phyloP scores from a whole-genome alignment of 2,888 invertebrate genomes.

The Cephus rjabovi region DNA sequence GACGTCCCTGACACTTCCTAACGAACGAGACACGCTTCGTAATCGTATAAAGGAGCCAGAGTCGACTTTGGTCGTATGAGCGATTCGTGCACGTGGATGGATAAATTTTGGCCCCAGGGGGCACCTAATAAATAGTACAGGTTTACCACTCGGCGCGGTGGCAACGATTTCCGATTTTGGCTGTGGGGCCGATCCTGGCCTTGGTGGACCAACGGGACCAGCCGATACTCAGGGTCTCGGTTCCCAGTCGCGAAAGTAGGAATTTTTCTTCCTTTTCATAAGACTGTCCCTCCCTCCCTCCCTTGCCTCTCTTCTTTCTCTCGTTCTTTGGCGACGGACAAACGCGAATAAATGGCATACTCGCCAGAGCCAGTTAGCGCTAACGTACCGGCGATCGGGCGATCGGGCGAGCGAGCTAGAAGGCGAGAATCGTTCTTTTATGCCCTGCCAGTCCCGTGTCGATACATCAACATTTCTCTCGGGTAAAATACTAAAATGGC shows the following conservation, averaged over 20 bases:
- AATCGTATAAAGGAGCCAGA: not conserved
- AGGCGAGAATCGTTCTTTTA: not conserved
- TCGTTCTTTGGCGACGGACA: not conserved
- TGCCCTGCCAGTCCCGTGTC: not conserved
- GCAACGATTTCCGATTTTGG: not conserved
- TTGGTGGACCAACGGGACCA: not conserved
- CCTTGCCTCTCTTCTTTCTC: not conserved
- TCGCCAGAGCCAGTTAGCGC: not conserved
- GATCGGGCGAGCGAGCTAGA: not conserved
- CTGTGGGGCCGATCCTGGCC: not conserved
- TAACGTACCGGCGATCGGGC: not conserved
- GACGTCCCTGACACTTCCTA: not conserved
- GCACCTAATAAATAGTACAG: slow-evolving; percentile 53
- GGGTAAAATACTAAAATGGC: slow-evolving; percentile 16
- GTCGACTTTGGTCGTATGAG: not conserved
- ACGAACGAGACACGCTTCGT: not conserved
- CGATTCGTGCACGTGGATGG: slow-evolving; percentile 18
- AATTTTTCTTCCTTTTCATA: not conserved
- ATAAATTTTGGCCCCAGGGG: slow-evolving; percentile 39
- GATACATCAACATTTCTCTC: slow-evolving; percentile 6
- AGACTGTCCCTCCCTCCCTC: not conserved
- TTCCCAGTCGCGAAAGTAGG: not conserved
- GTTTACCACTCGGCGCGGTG: slow-evolving; percentile 16
- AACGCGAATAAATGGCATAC: not conserved
- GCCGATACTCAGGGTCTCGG: not conserved